phyloP scores from a whole-genome alignment of 2,888 invertebrate genomes.

The Elegia similella region DNA sequence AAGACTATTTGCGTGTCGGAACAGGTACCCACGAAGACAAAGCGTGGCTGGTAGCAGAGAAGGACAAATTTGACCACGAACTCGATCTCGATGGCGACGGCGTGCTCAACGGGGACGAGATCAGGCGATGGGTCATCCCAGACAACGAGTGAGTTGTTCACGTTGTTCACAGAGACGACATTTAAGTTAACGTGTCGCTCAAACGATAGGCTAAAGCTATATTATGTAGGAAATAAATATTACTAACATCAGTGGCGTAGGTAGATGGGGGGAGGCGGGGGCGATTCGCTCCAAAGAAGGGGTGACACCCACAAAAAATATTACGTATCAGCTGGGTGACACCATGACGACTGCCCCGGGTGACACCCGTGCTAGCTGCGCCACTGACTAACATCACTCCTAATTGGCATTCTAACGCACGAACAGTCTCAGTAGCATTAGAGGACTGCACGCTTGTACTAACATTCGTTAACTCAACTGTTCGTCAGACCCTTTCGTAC shows the following conservation, averaged over 20 bases:
- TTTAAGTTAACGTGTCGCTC: conserved; percentile 1
- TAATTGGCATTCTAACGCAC: not conserved
- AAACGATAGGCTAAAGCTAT: not conserved
- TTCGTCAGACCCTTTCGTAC: conserved; percentile 2
- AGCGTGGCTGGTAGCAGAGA: conserved; percentile 74
- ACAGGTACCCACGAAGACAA: conserved; percentile 85
- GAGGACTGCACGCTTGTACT: not conserved
- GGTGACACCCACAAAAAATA: too few relatives aligned
- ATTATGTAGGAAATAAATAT: not conserved
- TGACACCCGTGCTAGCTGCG: too few relatives aligned
- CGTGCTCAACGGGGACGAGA: conserved; percentile 87
- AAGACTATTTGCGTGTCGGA: not conserved
- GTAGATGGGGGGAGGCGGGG: too few relatives aligned
- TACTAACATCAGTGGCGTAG: too few relatives aligned
- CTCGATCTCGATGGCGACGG: conserved; percentile 94
- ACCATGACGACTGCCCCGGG: too few relatives aligned
- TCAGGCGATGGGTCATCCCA: conserved; percentile 94
- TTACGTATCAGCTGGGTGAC: too few relatives aligned
- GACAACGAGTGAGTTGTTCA: conserved; percentile 88
- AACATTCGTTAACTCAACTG: conserved; percentile 10
- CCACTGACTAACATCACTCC: too few relatives aligned
- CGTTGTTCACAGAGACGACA: not conserved
- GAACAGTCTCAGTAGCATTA: not conserved
- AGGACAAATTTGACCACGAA: conserved; percentile 91
- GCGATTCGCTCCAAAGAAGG: too few relatives aligned